Base-by-base conservation (phyloP, 92 coral and sea anemone genomes). In the Palythoa grandis region DNA sequence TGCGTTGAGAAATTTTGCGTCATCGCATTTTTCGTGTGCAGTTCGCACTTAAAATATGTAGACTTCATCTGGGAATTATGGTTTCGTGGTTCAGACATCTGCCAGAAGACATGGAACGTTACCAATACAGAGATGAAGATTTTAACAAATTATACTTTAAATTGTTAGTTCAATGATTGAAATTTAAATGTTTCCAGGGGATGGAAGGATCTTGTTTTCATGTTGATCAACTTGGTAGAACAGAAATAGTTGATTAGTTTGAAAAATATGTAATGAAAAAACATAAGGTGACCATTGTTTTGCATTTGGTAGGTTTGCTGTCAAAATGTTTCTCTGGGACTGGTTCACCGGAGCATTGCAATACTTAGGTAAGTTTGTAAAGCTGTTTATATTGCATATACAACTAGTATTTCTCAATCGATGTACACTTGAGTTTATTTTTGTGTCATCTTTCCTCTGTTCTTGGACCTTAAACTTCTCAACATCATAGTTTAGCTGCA, bases 271-370 rank as follows among this genome's bases (percentile, higher is more conserved):
- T 3, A 74, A 38, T 48, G 3, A 69, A 2, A 11, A 37, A 69
- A 69, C 37, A 29, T 78, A n/a, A 43, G 9, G 5, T 14, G 35
- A 25, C 61, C 29, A n/a, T 13, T 70, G 52, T 67, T 43, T 80
- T 68, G 38, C 43, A 75, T 35, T 37, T 78, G 70, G 22, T 87
- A 94, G 95, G 86, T 90, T 91, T 87, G 63, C 82, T 60, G 85
- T 84, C 86, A 95, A 89, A 83, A 96, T 96, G 98, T 96, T 95
- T 89, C 77, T 96, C 83, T 96, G 95, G 96, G 98, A 95, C 86
- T 96, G 95, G 93, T 84, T 96, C 72, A 86, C 98, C 79, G 93
- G 95, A 82, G 89, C 88, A 52, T 82, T 96, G 19, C 93, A 92
- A 48, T 92, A 92, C 85, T 89, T 96, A 86, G 98, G 98, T 96